Base-by-base conservation (phyloP, 2,797 vertebrate species). In the Cephalopachus bancanus region DNA sequence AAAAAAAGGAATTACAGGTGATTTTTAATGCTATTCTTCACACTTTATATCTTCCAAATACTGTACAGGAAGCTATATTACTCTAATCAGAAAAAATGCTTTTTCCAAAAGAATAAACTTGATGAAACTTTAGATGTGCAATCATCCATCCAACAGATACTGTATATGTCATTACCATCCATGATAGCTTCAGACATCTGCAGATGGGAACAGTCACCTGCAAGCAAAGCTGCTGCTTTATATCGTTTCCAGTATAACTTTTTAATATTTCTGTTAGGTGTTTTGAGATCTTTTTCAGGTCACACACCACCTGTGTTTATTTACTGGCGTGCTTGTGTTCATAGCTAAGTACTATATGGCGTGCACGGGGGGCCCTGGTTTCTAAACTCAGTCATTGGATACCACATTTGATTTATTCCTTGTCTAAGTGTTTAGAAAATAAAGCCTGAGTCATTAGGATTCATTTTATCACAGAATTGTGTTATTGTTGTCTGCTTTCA, bases 1-100 rank as follows among this genome's bases (percentile, higher is more conserved):
- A 44, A 37, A 37, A 37, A 76, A 30, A 88, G 60, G 33, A 75
- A 90, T 30, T 94, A 20, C 10, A 67, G n/a, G 62, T 60, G 33
- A 55, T 74, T 97, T 86, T 97, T 76, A 49, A 44, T 75, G 24
- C 55, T 81, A 10, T 14, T 71, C 10, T 81, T 78, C 24, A 90
- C 86, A 51, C 71, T 83, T 81, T 33, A 83, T 71, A 28, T 85
- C 55, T 84, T 74, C 12, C 60, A 69, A 12, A 75, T 97, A 93
- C n/a, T 87, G 75, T 96, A 7, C 11, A 89, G 81, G 28, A 88
- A 5, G 6, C 65, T 72, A 7, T 69, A 22, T 24, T 91, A 59
- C 37, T 79, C 71, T 87, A 74, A 49, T 87, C 12, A 30, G 37
- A 33, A 17, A 71, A 33, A 72, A n/a, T 89, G 51, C 6, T 60